Evolutionary conservation across 2,113 vertebrate species (phyloP).

Genomic region (Atherinomorus stipes): DNA sequence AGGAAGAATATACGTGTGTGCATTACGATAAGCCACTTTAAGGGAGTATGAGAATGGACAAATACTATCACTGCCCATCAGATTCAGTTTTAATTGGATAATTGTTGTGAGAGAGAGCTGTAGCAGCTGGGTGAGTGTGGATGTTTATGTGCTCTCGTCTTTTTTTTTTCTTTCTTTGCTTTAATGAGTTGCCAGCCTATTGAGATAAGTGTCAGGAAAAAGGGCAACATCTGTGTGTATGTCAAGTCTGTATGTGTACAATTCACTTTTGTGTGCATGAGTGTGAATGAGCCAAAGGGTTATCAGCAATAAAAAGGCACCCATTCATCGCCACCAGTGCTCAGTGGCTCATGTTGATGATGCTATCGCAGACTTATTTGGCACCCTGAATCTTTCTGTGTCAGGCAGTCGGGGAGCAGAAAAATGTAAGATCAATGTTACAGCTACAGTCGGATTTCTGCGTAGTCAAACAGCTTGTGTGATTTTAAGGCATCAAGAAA

Average conservation of each 20-base stretch:
- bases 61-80: conserved; percentile 55
- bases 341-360: conserved; percentile 36
- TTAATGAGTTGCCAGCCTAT: conserved; percentile 53
- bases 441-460: conserved; percentile 27
- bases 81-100: conserved; percentile 56
- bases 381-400: conserved; percentile 36
- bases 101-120: conserved; percentile 40
- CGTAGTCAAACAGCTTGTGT: conserved; percentile 52
- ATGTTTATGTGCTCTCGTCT: conserved; percentile 23
- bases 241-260: conserved; percentile 26
- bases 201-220: conserved; percentile 54
- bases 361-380: conserved; percentile 26
- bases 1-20: not conserved
- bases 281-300: conserved; percentile 34
- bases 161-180: conserved; percentile 22
- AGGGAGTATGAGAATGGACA: conserved; percentile 35
- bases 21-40: conserved; percentile 41
- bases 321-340: conserved; percentile 38
- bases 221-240: conserved; percentile 40
- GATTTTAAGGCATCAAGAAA: conserved; percentile 46
- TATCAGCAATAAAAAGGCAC: conserved; percentile 48
- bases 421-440: conserved; percentile 61
- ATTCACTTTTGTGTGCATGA: conserved; percentile 16
- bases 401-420: conserved; percentile 30
- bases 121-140: conserved; percentile 8